Base-by-base conservation (phyloP, 2,113 vertebrate species). In the Tragelaphus scriptus region DNA sequence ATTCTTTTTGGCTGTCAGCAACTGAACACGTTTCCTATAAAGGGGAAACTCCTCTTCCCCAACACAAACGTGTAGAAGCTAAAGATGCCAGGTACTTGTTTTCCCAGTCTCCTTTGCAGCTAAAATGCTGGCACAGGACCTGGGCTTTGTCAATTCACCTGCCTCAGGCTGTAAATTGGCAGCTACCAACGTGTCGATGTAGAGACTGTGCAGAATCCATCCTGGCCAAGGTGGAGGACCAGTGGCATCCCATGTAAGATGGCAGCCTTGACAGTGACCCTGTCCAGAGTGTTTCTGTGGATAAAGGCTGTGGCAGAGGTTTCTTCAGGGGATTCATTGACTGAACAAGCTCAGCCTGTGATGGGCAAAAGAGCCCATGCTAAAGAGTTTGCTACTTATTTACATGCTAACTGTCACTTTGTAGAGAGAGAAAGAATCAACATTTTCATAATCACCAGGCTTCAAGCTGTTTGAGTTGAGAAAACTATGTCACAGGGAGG, bases 21-120 rank as follows among this genome's bases (percentile, higher is more conserved):
- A 40, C 36, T 44, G 40, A 91, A 49, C 53, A 85, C 7, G 19
- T 25, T 81, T 82, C 51, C 16, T 40, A 1, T 58, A 15, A 51
- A 3, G 12, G 40, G 32, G 23, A 80, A 63, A 19, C 32, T n/a
- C 32, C 49, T 84, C 7, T 32, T 47, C 32, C 4, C 25, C 58
- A 13, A 6, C 7, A 58, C 2, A 11, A 13, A 59, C 14, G 1
- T 9, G 53, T 1, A 15, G 85, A 90, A 86, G 32, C 53, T 59
- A 47, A 40, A 81, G 61, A 40, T 11, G 23, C 11, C 56, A 36
- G 32, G 7, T 26, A 51, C 25, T 53, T 75, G 40, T 71, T 82
- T 58, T 71, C n/a, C 81, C 56, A 84, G 65, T 36, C 12, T 93
- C 90, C 91, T 93, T 89, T 75, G 79, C 59, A 55, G 56, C 88